Conservation (phyloP, 1,140 invertebrate genomes). For the Macrosteles quadrilineatus region DNA sequence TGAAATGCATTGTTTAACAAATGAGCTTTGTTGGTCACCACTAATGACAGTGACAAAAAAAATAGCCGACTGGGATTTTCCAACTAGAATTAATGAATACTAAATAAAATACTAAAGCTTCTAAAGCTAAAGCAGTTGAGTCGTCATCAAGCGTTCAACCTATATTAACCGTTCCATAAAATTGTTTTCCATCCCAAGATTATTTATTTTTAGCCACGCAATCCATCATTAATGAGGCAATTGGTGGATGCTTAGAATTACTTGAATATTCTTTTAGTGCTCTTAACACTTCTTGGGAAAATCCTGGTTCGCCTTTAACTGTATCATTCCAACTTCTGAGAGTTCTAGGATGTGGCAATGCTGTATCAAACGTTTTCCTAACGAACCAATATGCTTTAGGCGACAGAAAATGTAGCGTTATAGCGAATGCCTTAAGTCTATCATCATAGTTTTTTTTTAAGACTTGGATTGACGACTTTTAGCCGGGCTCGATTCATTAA, state of each 20-base stretch:
- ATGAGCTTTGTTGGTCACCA: not conserved
- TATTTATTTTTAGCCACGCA: not conserved
- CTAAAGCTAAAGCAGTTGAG: no score
- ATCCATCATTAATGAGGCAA: not conserved
- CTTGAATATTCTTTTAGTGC: not conserved
- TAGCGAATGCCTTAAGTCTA: no score
- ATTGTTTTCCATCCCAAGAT: not conserved
- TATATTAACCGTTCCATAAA: no score
- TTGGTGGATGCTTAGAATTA: not conserved
- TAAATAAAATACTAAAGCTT: no score
- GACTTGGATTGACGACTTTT: no score
- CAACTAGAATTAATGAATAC: not conserved
- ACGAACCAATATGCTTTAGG: conserved; percentile 48
- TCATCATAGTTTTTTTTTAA: not conserved
- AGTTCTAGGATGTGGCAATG: conserved; percentile 48
- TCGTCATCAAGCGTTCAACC: no score
- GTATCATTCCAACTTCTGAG: conserved; percentile 48
- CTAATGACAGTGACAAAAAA: not conserved
- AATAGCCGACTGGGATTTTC: not conserved
- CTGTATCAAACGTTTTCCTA: conserved; percentile 46
- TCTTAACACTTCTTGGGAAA: no score
- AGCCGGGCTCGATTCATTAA: not conserved
- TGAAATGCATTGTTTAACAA: not conserved
- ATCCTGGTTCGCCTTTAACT: no score
- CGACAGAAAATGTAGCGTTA: not conserved